Conservation (phyloP, 2,888 invertebrate genomes). For the Apantesis nais region DNA sequence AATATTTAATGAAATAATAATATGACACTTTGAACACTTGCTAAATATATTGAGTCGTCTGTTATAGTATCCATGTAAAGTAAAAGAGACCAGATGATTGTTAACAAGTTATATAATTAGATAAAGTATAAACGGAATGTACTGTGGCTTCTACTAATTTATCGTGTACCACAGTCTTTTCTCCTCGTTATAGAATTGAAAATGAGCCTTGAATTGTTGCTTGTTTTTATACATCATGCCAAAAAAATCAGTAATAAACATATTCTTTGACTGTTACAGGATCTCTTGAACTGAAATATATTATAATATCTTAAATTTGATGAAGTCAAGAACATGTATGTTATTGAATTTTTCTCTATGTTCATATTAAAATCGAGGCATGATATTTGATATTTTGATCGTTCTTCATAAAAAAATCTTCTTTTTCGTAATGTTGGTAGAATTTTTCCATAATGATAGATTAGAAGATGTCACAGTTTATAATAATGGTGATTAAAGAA, state of each 20-base stretch:
- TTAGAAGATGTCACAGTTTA: slow-evolving; percentile 39
- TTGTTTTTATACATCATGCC: not conserved
- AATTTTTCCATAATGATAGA: slow-evolving; percentile 16
- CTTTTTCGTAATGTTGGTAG: not conserved
- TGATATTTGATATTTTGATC: not conserved
- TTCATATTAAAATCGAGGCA: not conserved
- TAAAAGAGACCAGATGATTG: slow-evolving; percentile 52
- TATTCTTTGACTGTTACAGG: not conserved
- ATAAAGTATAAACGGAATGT: slow-evolving; percentile 49
- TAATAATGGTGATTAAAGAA: slow-evolving; percentile 39
- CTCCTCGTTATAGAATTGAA: slow-evolving; percentile 7
- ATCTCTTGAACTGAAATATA: not conserved
- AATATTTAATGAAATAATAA: slow-evolving; percentile 28
- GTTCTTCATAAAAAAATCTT: not conserved
- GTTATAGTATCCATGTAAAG: slow-evolving; percentile 54
- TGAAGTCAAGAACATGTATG: not conserved
- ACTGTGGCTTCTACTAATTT: slow-evolving; percentile 39
- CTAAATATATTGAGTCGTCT: slow-evolving; percentile 44
- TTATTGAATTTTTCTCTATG: not conserved
- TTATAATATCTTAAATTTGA: not conserved
- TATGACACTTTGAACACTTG: slow-evolving; percentile 38
- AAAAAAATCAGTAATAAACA: not conserved
- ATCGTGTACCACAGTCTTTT: not conserved
- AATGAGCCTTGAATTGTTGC: not conserved
- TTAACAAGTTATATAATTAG: slow-evolving; percentile 56